Base-by-base conservation (phyloP, 23 tunicate species). In the Phallusia fumigata region DNA sequence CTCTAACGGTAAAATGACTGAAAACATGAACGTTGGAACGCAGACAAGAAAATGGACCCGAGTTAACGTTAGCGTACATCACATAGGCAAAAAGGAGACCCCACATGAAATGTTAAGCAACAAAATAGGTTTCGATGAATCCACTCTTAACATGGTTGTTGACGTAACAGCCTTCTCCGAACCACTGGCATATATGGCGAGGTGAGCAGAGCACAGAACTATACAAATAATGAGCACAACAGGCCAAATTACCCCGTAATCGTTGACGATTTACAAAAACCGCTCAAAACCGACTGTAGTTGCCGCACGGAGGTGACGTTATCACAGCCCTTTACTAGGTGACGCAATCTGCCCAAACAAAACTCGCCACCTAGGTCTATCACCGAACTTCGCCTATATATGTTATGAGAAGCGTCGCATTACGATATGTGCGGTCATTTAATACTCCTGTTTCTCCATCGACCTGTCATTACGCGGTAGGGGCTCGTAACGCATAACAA, bases 381-480 rank as follows among this genome's bases (percentile, higher is more conserved):
- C 47, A 40, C 47, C 47, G 10, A 5, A 40, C 47, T 58, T 58
- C 69, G 16, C 28, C 28, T 24, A 22, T 58, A 22, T 58, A 16
- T 58, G 69, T 58, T 58, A 58, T 58, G 69, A 58, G 69, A 58
- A 58, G 69, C 3, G 69, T 58, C 69, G 28, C 28, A 24, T 58
- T 58, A 58, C 69, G 69, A 58, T 58, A 58, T 58, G 3, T 24
- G 47, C 1, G 69, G 28, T 24, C 69, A 58, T 24, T 24, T 58
- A 16, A 58, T 58, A 58, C 69, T 6, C 28, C 69, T 21, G 69
- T 58, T 58, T 58, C 69, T 58, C 69, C 11, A 6, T 22, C 13
- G 69, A 24, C 15, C 69, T 58, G 47, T 58, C 69, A 58, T 21
- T 6, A 21, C 28, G 69, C 69, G 69, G 69, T 58, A 11, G 28